A percentile compares a stretch with the other conserved stretches of the same genome.
Evolutionary conservation across 2,888 invertebrate genomes (phyloP).

Genomic region (Craniophora ligustri): DNA sequence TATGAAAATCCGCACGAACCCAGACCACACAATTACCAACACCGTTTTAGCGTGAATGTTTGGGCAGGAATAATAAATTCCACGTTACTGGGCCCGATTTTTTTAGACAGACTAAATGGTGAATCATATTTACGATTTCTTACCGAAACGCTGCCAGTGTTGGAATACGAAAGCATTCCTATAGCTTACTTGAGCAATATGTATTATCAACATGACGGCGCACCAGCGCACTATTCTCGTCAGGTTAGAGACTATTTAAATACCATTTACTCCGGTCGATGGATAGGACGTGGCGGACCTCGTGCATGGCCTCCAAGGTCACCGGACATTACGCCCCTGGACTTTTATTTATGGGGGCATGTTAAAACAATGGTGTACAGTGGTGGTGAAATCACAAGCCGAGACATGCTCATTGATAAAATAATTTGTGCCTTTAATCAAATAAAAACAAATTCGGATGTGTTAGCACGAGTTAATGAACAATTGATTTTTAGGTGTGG

Average conservation of each 20-base stretch:
- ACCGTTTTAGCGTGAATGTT: background rate
- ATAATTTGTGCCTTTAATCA: background rate
- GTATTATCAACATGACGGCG: background rate
- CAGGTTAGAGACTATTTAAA: background rate
- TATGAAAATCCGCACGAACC: conserved; percentile 3
- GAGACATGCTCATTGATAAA: background rate
- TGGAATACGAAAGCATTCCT: background rate
- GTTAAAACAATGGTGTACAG: background rate
- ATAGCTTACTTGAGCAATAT: background rate
- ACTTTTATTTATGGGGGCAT: background rate
- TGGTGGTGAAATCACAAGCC: background rate
- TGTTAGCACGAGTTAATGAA: background rate
- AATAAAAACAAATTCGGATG: background rate
- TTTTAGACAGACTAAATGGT: background rate
- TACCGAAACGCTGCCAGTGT: background rate
- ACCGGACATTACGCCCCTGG: background rate
- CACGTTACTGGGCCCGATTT: background rate
- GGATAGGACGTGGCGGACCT: background rate
- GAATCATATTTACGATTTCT: background rate
- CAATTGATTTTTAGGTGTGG: background rate
- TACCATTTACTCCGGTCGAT: background rate
- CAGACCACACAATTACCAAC: background rate
- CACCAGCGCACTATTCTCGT: background rate
- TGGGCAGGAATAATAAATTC: background rate
- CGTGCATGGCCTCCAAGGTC: background rate